These are phyloP conservation scores for Gorsachius goisagi DNA, from an alignment of 2,113 vertebrate genomes.

Conservation along the genomic window DNA sequence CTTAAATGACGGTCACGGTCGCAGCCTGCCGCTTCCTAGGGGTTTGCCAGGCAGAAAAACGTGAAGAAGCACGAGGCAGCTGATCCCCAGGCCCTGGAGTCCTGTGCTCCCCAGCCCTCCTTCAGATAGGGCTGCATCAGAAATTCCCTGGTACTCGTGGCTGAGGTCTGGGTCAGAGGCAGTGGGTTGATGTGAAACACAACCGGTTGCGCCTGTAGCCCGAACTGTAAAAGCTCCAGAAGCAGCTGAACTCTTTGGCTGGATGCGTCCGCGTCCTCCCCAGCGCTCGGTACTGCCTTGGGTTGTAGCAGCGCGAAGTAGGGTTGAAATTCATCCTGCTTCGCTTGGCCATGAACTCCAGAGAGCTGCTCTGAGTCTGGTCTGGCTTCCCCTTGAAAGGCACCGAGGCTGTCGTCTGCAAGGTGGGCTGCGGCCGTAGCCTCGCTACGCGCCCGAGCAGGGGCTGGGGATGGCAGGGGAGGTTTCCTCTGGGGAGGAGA, in stretches of 20 bases:
- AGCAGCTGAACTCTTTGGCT: background rate
- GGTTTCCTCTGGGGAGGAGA: background rate
- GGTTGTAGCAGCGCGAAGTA: accelerated
- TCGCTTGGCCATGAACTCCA: accelerated
- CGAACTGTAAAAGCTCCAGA: background rate
- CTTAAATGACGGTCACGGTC: background rate
- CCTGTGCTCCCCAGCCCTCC: background rate
- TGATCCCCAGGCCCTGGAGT: background rate
- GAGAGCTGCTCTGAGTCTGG: background rate
- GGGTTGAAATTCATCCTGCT: accelerated
- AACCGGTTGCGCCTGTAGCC: background rate
- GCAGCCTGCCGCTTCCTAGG: background rate
- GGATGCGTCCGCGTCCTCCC: background rate
- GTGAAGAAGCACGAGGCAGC: background rate
- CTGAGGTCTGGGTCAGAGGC: background rate
- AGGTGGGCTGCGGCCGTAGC: background rate
- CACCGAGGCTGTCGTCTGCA: accelerated
- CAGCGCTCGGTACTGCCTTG: accelerated
- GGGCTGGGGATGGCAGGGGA: background rate
- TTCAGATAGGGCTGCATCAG: accelerated
- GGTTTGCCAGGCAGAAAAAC: background rate
- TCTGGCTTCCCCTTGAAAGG: background rate
- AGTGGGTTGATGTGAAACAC: accelerated
- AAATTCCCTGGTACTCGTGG: accelerated
- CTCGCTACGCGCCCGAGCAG: background rate